These are phyloP conservation scores for Cryptophagus acutangulus DNA, from an alignment of 2,888 invertebrate genomes.

Conservation along the genomic window DNA sequence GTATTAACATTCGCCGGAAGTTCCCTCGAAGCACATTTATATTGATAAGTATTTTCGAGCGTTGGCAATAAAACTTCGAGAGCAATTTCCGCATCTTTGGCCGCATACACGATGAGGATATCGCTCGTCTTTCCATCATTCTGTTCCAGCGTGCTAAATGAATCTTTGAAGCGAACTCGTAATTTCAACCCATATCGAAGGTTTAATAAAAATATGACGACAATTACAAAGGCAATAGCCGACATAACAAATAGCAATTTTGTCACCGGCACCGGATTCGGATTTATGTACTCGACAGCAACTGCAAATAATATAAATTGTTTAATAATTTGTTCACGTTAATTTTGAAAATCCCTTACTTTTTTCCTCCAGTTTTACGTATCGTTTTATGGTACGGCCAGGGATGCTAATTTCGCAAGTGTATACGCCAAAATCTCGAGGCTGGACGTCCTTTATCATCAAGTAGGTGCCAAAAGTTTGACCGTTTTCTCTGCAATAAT, in stretches of 20 bases:
- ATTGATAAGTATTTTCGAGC: slow-evolving; percentile 59
- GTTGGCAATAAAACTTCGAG: slow-evolving; percentile 60
- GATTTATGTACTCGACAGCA: slow-evolving; percentile 36
- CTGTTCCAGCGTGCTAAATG: slow-evolving; percentile 48
- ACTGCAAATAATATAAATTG: slow-evolving; percentile 36
- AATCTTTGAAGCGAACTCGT: slow-evolving; percentile 50
- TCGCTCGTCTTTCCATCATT: slow-evolving; percentile 58
- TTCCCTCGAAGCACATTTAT: slow-evolving; percentile 57
- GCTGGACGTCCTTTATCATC: slow-evolving; percentile 55
- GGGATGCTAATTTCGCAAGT: slow-evolving; percentile 66
- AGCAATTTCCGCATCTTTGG: slow-evolving; percentile 59
- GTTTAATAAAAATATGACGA: too few relatives aligned
- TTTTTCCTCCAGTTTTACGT: slow-evolving; percentile 54
- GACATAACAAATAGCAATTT: slow-evolving; percentile 51
- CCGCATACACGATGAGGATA: slow-evolving; percentile 60
- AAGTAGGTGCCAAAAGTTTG: slow-evolving; percentile 70
- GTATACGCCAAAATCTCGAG: slow-evolving; percentile 67
- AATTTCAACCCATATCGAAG: slow-evolving; percentile 50
- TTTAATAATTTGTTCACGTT: slow-evolving; percentile 20
- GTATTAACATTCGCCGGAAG: slow-evolving; percentile 26
- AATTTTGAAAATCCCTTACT: too few relatives aligned
- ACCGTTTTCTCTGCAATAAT: slow-evolving; percentile 61
- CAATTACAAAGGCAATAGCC: slow-evolving; percentile 50
- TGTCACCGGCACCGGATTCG: slow-evolving; percentile 55
- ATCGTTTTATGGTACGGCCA: slow-evolving; percentile 51